A percentile compares a stretch with the other conserved stretches of the same genome.
These are phyloP conservation scores for Casuarius casuarius DNA, from an alignment of 2,113 vertebrate genomes.

Conservation along the genomic window DNA sequence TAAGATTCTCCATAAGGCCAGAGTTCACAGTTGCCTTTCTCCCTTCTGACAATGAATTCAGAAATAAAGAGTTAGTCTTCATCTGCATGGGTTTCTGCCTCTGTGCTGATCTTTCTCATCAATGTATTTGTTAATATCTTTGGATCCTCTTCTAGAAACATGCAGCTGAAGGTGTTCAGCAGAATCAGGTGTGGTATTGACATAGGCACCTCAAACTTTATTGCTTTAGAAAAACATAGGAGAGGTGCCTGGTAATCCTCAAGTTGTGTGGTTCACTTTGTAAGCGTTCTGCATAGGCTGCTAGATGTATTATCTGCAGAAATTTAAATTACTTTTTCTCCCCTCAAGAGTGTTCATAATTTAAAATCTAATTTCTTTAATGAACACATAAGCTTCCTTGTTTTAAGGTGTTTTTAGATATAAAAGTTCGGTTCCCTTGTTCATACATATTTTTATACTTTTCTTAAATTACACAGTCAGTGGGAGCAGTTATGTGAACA, in stretches of 20 bases:
- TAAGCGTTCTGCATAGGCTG: neutral
- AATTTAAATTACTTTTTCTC: neutral
- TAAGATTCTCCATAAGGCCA: neutral
- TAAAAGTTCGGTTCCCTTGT: neutral
- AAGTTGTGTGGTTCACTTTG: neutral
- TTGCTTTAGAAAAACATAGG: neutral
- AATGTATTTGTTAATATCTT: neutral
- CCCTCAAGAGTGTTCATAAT: rapidly evolving
- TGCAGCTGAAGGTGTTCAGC: neutral
- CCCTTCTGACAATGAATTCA: neutral
- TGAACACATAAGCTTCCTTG: neutral
- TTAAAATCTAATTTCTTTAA: neutral
- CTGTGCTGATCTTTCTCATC: neutral
- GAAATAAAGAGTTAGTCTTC: neutral
- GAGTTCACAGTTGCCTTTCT: neutral
- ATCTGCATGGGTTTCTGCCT: neutral
- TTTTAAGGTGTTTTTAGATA: neutral
- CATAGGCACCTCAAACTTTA: neutral
- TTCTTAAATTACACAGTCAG: neutral
- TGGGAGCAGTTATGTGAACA: neutral
- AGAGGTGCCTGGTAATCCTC: neutral
- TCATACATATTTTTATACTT: neutral
- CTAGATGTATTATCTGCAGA: neutral
- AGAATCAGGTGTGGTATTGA: neutral
- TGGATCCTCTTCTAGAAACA: rapidly evolving